Evolutionary conservation across 2,113 vertebrate genomes (phyloP), one percentile per base, ranked within the genome.

Genomic region (Coryphaenoides rupestris): DNA sequence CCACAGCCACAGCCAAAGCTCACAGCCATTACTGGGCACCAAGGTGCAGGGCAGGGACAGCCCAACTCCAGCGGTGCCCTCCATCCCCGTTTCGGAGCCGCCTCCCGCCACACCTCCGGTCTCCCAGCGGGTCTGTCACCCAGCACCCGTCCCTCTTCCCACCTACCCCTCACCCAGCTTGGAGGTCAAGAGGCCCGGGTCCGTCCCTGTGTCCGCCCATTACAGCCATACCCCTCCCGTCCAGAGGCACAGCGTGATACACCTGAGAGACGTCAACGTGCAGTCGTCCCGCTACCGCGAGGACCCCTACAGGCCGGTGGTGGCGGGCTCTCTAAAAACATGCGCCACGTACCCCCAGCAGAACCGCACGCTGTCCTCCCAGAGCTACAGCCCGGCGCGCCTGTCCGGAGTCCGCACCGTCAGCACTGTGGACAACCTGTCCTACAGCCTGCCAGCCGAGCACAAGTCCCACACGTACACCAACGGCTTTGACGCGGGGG

Each of bases 301-400:
- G 28, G 93, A 96, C 46, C 83, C 89, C 68, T 96, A 94, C 77
- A 93, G 93, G 75, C 92, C 94, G 1, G 68, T 89, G 53, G 92
- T 98, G 53, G 92, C 98, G 17, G 94, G 96, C 75, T 93, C 92
- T 13, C 88, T 99, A 63, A 95, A 96, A 72, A 96, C 94, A 3
- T 99, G 96, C 54, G 96, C 96, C 88, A 99, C 96, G 0, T 99
- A 98, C 79, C 96, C 96, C 13, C 96, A 99, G 72, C 96, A 99
- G 87, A 99, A 97, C 90, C 92, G 95, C 24, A 94, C 96, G 0
- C 90, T 99, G 88, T 98, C 95, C 2, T 99, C 96, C 21, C 96
- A 99, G 76, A 96, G 93, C 81, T 98, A 98, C 78, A 97, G 95
- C 86, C 96, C 96, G 0, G 93, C 94, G 13, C 93, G 94, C 24